These are phyloP conservation scores for Nannospalax galili DNA, from an alignment of 2,113 vertebrate species.

Conservation along the genomic window DNA sequence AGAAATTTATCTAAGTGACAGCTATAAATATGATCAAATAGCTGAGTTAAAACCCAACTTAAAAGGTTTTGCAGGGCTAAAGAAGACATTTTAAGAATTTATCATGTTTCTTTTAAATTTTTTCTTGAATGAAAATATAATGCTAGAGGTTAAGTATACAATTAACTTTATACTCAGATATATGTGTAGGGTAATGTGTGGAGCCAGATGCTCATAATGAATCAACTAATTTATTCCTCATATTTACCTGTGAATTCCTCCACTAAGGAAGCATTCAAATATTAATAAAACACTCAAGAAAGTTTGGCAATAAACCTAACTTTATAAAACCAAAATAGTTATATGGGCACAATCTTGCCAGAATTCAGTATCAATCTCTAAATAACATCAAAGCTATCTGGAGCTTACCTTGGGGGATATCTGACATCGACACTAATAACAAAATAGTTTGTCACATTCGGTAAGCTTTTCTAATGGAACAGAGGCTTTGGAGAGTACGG, in stretches of 20 bases:
- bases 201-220: not conserved
- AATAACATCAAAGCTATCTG: conserved; percentile 26
- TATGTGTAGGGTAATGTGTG: not conserved
- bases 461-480: conserved; percentile 31
- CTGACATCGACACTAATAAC: not conserved
- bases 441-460: conserved; percentile 8
- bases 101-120: not conserved
- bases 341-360: not conserved
- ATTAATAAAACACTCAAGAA: not conserved
- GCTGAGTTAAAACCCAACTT: not conserved
- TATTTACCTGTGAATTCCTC: not conserved
- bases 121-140: conserved; percentile 11
- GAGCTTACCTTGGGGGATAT: not conserved
- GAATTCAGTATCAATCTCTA: not conserved
- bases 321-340: conserved; percentile 33
- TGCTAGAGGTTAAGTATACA: conserved; percentile 16
- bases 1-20: conserved; percentile 12
- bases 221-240: conserved; percentile 8
- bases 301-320: conserved; percentile 24
- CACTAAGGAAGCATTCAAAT: not conserved
- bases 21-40: not conserved
- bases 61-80: not conserved
- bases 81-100: not conserved
- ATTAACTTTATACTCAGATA: conserved; percentile 15
- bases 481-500: not conserved